Evolutionary conservation across 2,888 invertebrate species (phyloP).

Genomic region (Pyrrhosoma nymphula): DNA sequence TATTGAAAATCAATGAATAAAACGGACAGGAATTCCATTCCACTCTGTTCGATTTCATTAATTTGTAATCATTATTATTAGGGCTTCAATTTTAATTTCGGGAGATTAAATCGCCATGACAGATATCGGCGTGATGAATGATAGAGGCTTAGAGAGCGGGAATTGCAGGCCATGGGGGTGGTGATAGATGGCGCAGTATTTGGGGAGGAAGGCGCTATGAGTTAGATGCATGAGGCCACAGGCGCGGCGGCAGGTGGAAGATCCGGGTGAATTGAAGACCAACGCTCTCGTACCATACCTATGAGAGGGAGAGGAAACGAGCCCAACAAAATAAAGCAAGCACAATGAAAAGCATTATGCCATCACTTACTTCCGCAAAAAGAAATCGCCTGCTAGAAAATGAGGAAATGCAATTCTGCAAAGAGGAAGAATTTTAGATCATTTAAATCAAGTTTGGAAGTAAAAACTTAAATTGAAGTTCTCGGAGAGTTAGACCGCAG

Average conservation of each 20-base stretch:
- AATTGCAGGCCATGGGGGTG: not conserved
- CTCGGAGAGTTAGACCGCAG: too few relatives aligned
- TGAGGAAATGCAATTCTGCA: not conserved
- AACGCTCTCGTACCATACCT: not conserved
- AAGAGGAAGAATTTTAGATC: not conserved
- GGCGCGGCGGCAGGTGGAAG: not conserved
- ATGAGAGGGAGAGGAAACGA: not conserved
- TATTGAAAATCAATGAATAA: not conserved
- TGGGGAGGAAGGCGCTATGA: not conserved
- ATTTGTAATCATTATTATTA: not conserved
- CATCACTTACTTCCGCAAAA: not conserved
- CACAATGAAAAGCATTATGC: not conserved
- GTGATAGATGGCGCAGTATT: slow-evolving; percentile 2
- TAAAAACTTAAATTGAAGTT: not conserved
- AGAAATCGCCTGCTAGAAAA: not conserved
- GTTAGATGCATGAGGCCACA: not conserved
- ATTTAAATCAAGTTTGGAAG: not conserved
- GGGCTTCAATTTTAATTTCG: not conserved
- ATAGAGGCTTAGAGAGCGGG: not conserved
- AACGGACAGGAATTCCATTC: not conserved
- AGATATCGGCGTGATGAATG: not conserved
- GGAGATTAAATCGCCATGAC: not conserved
- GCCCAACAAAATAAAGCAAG: not conserved
- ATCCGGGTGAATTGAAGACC: not conserved
- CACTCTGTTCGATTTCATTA: not conserved